These are phyloP conservation scores for Clamator glandarius DNA, from an alignment of 2,797 vertebrate genomes.

Conservation along the genomic window DNA sequence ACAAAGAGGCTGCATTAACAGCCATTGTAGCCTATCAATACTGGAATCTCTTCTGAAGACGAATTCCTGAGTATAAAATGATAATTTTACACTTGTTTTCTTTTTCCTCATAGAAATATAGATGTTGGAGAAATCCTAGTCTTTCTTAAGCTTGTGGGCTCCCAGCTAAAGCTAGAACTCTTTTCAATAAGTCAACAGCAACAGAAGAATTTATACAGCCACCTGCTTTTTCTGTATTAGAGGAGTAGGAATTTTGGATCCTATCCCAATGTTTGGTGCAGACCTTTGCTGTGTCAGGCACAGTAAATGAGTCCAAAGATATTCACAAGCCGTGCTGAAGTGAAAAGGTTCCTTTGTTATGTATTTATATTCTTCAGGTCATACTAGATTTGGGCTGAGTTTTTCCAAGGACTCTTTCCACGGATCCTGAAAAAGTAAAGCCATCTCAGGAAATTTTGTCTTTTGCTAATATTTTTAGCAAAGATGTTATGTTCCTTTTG, in stretches of 20 bases:
- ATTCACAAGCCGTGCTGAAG: neutral
- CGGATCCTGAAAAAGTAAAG: neutral
- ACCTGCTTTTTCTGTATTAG: neutral
- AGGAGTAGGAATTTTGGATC: neutral
- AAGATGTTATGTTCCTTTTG: neutral
- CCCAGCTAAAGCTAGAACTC: neutral
- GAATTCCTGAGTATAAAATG: slow-evolving; percentile 8
- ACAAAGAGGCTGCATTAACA: neutral
- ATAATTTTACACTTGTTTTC: neutral
- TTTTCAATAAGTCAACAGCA: neutral
- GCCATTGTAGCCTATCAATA: neutral
- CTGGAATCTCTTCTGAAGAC: neutral
- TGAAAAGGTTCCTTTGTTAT: neutral
- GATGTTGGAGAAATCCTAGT: neutral
- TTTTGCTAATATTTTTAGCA: neutral
- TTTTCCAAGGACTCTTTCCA: neutral
- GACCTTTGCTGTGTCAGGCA: neutral
- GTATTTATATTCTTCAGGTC: slow-evolving; percentile 10
- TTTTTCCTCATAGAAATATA: neutral
- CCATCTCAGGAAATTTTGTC: neutral
- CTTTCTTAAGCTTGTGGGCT: neutral
- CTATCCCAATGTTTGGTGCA: neutral
- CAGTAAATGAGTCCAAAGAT: neutral
- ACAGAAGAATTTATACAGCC: neutral
- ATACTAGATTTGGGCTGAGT: neutral